Evolutionary conservation across 2,797 vertebrate species (phyloP).

Genomic region (Tenualosa ilisha): DNA sequence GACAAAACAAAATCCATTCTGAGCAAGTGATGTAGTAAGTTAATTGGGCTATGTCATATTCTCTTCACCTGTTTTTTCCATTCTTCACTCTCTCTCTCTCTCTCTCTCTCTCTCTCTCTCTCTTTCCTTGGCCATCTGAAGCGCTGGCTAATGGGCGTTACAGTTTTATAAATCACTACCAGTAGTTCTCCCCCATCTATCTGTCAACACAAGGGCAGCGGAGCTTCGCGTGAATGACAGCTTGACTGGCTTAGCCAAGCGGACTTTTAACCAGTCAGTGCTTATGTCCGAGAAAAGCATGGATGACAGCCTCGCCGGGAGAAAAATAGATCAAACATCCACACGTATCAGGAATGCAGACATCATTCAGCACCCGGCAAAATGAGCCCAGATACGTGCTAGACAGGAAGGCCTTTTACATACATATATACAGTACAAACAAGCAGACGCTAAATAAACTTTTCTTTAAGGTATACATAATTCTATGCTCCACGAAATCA

Average conservation of each 20-base stretch:
- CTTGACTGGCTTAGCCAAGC: background rate
- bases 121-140: conserved; percentile 25
- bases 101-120: background rate
- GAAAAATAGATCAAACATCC: background rate
- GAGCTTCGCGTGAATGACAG: too few species aligned
- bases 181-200: background rate
- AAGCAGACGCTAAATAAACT: too few species aligned
- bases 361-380: background rate
- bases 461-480: too few species aligned
- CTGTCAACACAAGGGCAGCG: background rate
- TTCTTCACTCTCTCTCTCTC: background rate
- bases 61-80: background rate
- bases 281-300: background rate
- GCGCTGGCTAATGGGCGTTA: conserved; percentile 1
- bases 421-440: background rate
- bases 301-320: background rate
- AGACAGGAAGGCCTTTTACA: background rate
- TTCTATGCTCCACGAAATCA: too few species aligned
- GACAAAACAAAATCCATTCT: conserved; percentile 31
- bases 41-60: background rate
- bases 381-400: background rate
- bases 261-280: background rate
- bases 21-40: background rate
- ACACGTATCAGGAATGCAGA: too few species aligned
- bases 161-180: background rate